Evolutionary conservation across 2,113 vertebrate species (phyloP).

Genomic region (Morone chrysops): DNA sequence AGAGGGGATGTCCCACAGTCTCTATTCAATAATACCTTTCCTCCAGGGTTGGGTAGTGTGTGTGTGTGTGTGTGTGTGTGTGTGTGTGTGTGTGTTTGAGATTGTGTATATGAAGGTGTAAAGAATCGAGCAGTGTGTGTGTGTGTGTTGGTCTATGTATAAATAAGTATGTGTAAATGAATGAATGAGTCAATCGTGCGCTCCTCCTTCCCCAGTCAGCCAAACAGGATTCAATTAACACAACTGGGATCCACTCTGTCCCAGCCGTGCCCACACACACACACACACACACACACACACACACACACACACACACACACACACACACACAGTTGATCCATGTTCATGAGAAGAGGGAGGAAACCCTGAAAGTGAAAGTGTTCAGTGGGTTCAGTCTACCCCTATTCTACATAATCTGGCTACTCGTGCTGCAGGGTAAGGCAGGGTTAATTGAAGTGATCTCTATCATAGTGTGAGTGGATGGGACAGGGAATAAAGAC

Average conservation of each 20-base stretch:
- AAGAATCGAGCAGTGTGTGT: constrained; percentile 24
- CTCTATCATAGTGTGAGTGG: constrained; percentile 60
- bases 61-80: too few species aligned
- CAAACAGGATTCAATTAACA: constrained; percentile 80
- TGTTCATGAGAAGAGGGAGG: too few species aligned
- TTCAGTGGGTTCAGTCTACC: neutral
- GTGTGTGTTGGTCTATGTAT: constrained; percentile 13
- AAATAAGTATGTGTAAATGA: constrained; percentile 13
- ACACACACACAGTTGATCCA: constrained; percentile 18
- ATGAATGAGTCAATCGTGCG: constrained; percentile 39
- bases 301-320: constrained; percentile 27
- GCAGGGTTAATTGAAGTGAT: constrained; percentile 82
- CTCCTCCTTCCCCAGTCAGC: constrained; percentile 49
- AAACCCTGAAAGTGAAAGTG: too few species aligned
- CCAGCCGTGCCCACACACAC: constrained; percentile 6
- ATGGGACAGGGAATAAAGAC: constrained; percentile 51
- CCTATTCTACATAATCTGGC: constrained; percentile 69
- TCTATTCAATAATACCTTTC: constrained; percentile 74
- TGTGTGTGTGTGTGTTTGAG: constrained; percentile 16
- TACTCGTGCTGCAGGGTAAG: constrained; percentile 52
- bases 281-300: constrained; percentile 4
- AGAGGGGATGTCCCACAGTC: constrained; percentile 66
- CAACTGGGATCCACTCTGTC: constrained; percentile 56
- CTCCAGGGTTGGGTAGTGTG: constrained; percentile 40
- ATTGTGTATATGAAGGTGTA: constrained; percentile 25